Conservation (phyloP, 2,113 vertebrate species). For the Ahaetulla prasina region DNA sequence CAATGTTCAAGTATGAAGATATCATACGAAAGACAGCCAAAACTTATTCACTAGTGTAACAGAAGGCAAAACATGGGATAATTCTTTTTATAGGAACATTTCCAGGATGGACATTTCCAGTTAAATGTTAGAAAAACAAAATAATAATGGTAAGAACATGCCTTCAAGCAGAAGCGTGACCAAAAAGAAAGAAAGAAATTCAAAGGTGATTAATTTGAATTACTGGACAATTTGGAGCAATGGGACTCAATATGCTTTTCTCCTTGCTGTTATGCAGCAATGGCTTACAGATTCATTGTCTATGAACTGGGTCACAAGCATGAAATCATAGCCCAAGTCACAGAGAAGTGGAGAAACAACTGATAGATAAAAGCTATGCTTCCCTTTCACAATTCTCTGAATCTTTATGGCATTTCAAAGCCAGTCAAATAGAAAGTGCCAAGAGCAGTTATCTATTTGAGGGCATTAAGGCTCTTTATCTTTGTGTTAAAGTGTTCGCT, state of each 20-base stretch:
- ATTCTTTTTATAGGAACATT: background rate
- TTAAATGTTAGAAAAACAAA: background rate
- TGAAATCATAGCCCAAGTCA: background rate
- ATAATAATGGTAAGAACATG: background rate
- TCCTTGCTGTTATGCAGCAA: background rate
- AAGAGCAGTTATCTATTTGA: background rate
- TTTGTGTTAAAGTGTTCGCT: background rate
- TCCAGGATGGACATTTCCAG: background rate
- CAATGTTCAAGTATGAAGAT: background rate
- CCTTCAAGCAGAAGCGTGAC: background rate
- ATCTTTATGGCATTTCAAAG: conserved; percentile 1
- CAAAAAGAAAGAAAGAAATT: background rate
- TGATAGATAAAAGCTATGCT: background rate
- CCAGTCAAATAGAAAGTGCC: background rate
- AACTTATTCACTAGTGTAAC: background rate
- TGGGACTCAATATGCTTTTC: background rate
- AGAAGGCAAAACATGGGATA: background rate
- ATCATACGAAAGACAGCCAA: background rate
- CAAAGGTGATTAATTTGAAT: background rate
- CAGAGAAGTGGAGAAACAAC: background rate
- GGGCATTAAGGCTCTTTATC: background rate
- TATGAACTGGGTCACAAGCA: background rate
- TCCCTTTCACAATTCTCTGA: background rate
- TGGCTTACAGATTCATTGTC: background rate
- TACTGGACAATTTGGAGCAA: background rate